Evolutionary conservation across 2,888 invertebrate genomes (phyloP), one percentile per base, ranked within the genome.

Genomic region (Stratiomys singularior): DNA sequence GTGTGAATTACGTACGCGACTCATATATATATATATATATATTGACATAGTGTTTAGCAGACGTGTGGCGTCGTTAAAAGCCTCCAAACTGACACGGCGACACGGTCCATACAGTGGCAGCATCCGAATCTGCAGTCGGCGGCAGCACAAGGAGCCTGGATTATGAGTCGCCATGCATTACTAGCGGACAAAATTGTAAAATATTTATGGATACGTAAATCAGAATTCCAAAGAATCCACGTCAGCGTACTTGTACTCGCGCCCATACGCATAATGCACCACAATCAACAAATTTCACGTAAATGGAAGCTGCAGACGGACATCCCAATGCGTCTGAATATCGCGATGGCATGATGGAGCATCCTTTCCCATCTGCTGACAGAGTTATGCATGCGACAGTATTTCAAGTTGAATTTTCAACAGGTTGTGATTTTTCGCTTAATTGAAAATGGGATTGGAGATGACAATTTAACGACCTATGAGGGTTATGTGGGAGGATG

Each of bases 241-340:
- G n/a, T 23, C 77, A 72, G 60, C 11, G 71, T 37, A 37, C 37
- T 37, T 37, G 37, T 37, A 9, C 37, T 37, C 37, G 37, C 9
- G 5, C 5, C 9, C 37, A 37, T 37, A 37, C 37, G 37, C 37
- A 9, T 79, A 79, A 77, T 77, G 77, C 77, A 37, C 37, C 37
- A 37, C 37, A 74, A 58, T 66, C 27, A 67, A 76, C 77, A 74
- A 78, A 76, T 63, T 79, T 78, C 78, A 78, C 77, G 78, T 76
- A 78, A 76, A 79, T 79, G 79, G 79, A 79, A 78, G 69, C 78
- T 78, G 79, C 77, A 69, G 78, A 79, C 76, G 76, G 78, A 78
- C 58, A 74, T 44, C 64, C 74, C 76, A 52, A 52, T 71, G 60
- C 21, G 77, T 77, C 76, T 52, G 71, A 58, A 58, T 37, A 46